phyloP scores from a whole-genome alignment of 2,888 invertebrate species.

The Papilio protenor region DNA sequence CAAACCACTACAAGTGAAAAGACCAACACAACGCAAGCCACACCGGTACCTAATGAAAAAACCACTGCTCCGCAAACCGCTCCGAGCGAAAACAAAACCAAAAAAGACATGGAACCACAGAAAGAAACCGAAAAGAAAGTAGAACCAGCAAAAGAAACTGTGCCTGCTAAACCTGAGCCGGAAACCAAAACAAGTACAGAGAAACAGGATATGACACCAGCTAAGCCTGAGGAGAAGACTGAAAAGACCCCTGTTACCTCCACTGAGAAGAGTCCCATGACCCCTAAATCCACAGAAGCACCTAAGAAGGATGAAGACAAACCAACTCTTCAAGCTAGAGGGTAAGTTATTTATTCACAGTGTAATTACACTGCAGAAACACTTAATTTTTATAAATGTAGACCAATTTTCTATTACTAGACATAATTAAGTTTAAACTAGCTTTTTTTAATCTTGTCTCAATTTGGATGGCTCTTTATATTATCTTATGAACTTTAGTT shows the following conservation, averaged over 20 bases:
- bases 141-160: slow-evolving; percentile 46
- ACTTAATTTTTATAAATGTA: no score
- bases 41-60: slow-evolving; percentile 38
- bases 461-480: no score
- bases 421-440: no score
- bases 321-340: slow-evolving; percentile 61
- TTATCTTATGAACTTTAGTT: no score
- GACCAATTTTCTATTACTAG: no score
- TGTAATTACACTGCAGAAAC: no score
- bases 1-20: slow-evolving; percentile 3
- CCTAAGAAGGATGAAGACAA: slow-evolving; percentile 52
- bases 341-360: slow-evolving; percentile 55
- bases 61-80: slow-evolving; percentile 33
- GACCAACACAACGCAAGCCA: slow-evolving; percentile 27
- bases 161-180: slow-evolving; percentile 29
- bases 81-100: slow-evolving; percentile 33
- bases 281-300: slow-evolving; percentile 51
- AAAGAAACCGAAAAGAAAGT: slow-evolving; percentile 23
- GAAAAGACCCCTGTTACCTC: slow-evolving; percentile 47
- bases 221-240: slow-evolving; percentile 48
- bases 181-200: slow-evolving; percentile 30
- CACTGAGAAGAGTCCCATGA: slow-evolving; percentile 46
- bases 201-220: slow-evolving; percentile 45
- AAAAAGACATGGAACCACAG: slow-evolving; percentile 26
- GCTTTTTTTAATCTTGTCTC: no score